Evolutionary conservation across 2,888 invertebrate genomes (phyloP), one percentile per base, ranked within the genome.

Genomic region (Diploptera punctata): DNA sequence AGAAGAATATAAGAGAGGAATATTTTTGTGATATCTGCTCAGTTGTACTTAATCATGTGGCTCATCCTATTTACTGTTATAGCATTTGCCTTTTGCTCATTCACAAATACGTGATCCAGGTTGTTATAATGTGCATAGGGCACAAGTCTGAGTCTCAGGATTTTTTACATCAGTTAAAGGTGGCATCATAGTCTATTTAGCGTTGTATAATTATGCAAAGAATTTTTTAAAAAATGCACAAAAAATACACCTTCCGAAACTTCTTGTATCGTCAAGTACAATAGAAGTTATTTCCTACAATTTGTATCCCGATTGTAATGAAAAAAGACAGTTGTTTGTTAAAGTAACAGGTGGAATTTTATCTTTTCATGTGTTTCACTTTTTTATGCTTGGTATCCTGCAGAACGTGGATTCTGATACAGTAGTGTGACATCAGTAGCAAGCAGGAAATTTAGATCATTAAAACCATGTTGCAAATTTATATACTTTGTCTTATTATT

Each of bases 131-230:
- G 67, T 72, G 57, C 67, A 29, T 47, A 29, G 33, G 24, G 33
- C 44, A 57, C 52, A 72, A 18, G 43, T 71, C 67, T 29, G 68
- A 72, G 68, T 72, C 71, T 72, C 68, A 72, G 67, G 71, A 57
- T 67, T 24, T 44, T 69, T 60, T 52, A 67, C 52, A 65, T 10
- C 43, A 65, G 26, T 65, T 65, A 47, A 26, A 44, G 65, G 65
- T 65, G 65, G 65, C 65, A 47, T 65, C 47, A 65, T 65, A 65
- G 65, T 65, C 65, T 65, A 44, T 47, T 24, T 65, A 65, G 65
- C 24, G 21, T 65, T 65, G 65, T 65, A 26, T n/a, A n/a, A 54
- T 21, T 24, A 54, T 52, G 10, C 19, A 65, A 62, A 3, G 16
- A 24, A 54, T 21, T 10, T n/a, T n/a, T 5, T 21, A 18, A 62